A percentile compares a stretch with the other conserved stretches of the same genome.
Evolutionary conservation across 1,140 invertebrate genomes (phyloP).

Genomic region (Venturia canescens): DNA sequence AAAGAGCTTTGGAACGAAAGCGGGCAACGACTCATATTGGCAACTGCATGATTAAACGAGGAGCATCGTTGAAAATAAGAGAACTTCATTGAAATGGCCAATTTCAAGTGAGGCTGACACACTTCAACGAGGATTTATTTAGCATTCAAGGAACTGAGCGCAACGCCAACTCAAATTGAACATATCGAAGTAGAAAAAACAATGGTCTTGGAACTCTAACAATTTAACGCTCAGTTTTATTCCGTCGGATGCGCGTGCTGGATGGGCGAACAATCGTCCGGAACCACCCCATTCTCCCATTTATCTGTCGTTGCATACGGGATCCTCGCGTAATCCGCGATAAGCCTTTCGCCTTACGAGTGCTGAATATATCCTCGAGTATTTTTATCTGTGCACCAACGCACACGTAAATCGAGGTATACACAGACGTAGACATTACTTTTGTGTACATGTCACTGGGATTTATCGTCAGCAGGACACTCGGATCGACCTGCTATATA

Average conservation of each 20-base stretch:
- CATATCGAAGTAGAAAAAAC: too few relatives aligned
- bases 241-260: not conserved
- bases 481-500: not conserved
- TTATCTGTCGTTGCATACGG: slow-evolving; percentile 34
- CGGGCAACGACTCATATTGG: too few relatives aligned
- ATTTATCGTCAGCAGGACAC: slow-evolving; percentile 32
- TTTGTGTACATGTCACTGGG: slow-evolving; percentile 5
- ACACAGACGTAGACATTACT: not conserved
- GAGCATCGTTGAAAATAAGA: too few relatives aligned
- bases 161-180: too few relatives aligned
- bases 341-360: slow-evolving; percentile 36
- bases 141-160: too few relatives aligned
- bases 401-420: not conserved
- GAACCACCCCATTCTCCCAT: not conserved
- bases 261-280: slow-evolving; percentile 17
- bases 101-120: too few relatives aligned
- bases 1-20: too few relatives aligned
- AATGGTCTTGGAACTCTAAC: too few relatives aligned
- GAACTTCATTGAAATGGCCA: too few relatives aligned
- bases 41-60: too few relatives aligned
- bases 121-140: too few relatives aligned
- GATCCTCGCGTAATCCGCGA: slow-evolving; percentile 33
- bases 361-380: slow-evolving; percentile 34
- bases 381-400: slow-evolving; percentile 17
- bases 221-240: not conserved